Percentiles rank a stretch among this genome's conserved stretches.
phyloP scores from a whole-genome alignment of 2,888 invertebrate genomes.

The Euplexia lucipara region DNA sequence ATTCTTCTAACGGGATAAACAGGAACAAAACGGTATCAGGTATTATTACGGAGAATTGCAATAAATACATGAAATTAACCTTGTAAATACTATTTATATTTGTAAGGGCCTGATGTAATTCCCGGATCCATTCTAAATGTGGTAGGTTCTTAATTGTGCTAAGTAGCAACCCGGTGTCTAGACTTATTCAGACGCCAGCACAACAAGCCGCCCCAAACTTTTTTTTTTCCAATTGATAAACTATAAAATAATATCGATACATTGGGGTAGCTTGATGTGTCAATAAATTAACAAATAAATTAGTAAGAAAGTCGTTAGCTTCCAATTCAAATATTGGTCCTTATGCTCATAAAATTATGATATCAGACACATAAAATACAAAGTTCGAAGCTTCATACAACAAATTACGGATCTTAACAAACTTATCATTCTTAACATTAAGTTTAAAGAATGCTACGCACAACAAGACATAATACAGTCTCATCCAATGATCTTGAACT shows the following conservation, averaged over 20 bases:
- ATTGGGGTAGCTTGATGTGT: too few species aligned
- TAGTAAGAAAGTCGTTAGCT: background rate
- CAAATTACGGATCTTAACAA: conserved; percentile 7
- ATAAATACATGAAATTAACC: too few species aligned
- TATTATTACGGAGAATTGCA: conserved; percentile 19
- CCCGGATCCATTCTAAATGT: too few species aligned
- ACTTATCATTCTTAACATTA: conserved; percentile 7
- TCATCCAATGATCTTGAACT: conserved; percentile 62
- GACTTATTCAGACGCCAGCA: background rate
- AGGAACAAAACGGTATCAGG: conserved; percentile 48
- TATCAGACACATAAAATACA: conserved; percentile 1
- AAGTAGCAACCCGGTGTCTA: too few species aligned
- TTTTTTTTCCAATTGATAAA: too few species aligned
- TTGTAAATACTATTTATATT: too few species aligned
- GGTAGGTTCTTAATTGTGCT: too few species aligned
- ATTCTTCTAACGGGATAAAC: conserved; percentile 49
- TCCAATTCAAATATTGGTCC: background rate
- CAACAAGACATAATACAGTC: conserved; percentile 22
- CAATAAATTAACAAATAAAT: too few species aligned
- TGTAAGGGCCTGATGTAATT: too few species aligned
- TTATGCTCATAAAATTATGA: background rate
- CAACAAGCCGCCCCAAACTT: background rate
- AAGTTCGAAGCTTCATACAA: background rate
- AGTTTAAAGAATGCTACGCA: conserved; percentile 34
- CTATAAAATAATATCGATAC: too few species aligned